phyloP scores from a whole-genome alignment of 2,113 vertebrate species.

The Tragulus kanchil region DNA sequence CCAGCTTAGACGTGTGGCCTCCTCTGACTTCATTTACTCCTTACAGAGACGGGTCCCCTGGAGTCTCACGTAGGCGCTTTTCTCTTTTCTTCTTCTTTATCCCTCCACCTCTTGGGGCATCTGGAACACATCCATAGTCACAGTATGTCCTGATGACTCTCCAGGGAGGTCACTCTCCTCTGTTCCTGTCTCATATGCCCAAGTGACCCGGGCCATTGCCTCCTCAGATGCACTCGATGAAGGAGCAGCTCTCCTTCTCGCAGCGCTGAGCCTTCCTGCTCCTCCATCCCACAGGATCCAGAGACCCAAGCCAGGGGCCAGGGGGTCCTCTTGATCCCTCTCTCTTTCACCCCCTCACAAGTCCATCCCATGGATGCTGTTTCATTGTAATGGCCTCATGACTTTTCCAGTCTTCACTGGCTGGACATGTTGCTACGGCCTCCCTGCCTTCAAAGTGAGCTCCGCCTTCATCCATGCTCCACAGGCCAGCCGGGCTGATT shows the following conservation, averaged over 20 bases:
- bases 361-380: not conserved
- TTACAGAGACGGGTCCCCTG: not conserved
- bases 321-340: not conserved
- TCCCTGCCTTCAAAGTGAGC: not conserved
- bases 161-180: not conserved
- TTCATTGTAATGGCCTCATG: not conserved
- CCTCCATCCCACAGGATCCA: not conserved
- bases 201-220: accelerated
- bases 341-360: not conserved
- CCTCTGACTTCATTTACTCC: not conserved
- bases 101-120: not conserved
- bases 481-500: accelerated
- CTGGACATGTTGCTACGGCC: not conserved
- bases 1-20: not conserved
- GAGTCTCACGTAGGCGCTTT: accelerated
- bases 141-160: not conserved
- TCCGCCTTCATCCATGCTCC: not conserved
- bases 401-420: not conserved
- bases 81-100: not conserved
- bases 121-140: not conserved
- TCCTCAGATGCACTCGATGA: too few relatives aligned
- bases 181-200: not conserved
- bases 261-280: not conserved
- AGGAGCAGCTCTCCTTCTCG: not conserved
- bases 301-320: not conserved